Conservation (phyloP, 1,140 invertebrate species). For the Brachionus koreanus region DNA sequence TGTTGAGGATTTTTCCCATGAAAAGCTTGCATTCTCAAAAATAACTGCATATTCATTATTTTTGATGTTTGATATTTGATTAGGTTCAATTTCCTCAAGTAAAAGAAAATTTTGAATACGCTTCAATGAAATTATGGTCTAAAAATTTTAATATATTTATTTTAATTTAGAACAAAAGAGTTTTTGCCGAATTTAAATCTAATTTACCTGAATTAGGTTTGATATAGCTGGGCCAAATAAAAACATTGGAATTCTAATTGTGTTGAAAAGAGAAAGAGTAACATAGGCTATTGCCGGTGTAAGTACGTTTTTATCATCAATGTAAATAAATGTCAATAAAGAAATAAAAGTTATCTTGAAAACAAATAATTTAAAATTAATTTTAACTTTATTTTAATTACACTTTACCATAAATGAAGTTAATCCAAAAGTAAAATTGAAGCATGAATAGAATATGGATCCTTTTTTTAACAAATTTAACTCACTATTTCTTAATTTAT, state of each 20-base stretch:
- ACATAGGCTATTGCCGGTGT: slow-evolving; percentile 70
- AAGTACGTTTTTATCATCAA: slow-evolving; percentile 48
- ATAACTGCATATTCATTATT: neutral
- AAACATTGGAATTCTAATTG: slow-evolving; percentile 79
- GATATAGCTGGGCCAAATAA: slow-evolving; percentile 63
- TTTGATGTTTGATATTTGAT: neutral
- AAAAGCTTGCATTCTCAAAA: neutral
- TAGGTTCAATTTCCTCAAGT: neutral
- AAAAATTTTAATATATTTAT: too few relatives aligned
- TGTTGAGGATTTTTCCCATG: neutral
- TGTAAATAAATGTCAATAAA: slow-evolving; percentile 59
- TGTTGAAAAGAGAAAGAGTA: slow-evolving; percentile 93
- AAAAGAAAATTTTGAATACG: slow-evolving; percentile 28
- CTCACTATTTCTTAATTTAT: slow-evolving; percentile 56
- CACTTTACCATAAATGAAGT: slow-evolving; percentile 15
- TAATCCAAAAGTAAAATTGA: slow-evolving; percentile 23
- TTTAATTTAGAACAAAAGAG: too few relatives aligned
- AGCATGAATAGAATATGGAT: neutral
- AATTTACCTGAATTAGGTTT: slow-evolving; percentile 8
- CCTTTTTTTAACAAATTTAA: slow-evolving; percentile 56
- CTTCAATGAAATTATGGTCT: slow-evolving; percentile 11
- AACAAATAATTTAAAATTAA: neutral
- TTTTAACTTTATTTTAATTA: too few relatives aligned
- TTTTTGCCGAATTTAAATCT: too few relatives aligned
- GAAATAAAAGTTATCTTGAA: slow-evolving; percentile 47